Percentiles rank a stretch among this genome's conserved stretches.
Conservation (phyloP, 1,140 invertebrate species). For the Laodelphax striatellus region DNA sequence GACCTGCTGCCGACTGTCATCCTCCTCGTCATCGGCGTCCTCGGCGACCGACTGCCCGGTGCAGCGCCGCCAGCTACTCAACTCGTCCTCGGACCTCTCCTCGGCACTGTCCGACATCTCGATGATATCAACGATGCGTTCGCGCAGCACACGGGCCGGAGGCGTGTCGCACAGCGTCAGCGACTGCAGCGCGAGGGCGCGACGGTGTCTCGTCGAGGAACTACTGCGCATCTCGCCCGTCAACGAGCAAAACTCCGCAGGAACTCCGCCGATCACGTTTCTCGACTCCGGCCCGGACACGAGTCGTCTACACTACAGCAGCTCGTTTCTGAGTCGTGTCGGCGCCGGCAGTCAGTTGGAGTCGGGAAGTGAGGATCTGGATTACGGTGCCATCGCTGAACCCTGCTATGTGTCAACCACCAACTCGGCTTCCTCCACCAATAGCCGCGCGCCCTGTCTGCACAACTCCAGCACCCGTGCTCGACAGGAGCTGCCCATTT, state of each 20-base stretch:
- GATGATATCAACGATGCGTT: conserved; percentile 14
- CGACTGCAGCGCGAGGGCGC: conserved; percentile 15
- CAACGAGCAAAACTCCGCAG: background rate
- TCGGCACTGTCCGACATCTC: conserved; percentile 22
- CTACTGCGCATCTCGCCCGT: conserved; percentile 14
- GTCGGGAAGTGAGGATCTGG: conserved; percentile 5
- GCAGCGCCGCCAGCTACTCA: conserved; percentile 14
- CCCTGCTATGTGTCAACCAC: conserved; percentile 25
- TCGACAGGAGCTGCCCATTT: conserved; percentile 29
- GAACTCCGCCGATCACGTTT: conserved; percentile 14
- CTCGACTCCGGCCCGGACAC: conserved; percentile 15
- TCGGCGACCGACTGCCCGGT: background rate
- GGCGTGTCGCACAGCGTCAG: conserved; percentile 18
- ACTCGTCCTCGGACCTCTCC: conserved; percentile 20
- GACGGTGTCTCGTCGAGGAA: conserved; percentile 19
- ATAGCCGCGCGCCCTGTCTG: conserved; percentile 29
- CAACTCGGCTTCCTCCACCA: conserved; percentile 34
- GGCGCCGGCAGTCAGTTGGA: background rate
- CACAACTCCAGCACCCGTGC: conserved; percentile 6
- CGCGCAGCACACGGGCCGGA: conserved; percentile 9
- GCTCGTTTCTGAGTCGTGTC: conserved; percentile 4
- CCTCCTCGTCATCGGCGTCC: background rate
- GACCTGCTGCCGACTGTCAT: conserved; percentile 10
- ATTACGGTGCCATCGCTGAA: conserved; percentile 27
- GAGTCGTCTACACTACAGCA: conserved; percentile 8